phyloP scores from a whole-genome alignment of 1,140 invertebrate species.

The Solen grandis region DNA sequence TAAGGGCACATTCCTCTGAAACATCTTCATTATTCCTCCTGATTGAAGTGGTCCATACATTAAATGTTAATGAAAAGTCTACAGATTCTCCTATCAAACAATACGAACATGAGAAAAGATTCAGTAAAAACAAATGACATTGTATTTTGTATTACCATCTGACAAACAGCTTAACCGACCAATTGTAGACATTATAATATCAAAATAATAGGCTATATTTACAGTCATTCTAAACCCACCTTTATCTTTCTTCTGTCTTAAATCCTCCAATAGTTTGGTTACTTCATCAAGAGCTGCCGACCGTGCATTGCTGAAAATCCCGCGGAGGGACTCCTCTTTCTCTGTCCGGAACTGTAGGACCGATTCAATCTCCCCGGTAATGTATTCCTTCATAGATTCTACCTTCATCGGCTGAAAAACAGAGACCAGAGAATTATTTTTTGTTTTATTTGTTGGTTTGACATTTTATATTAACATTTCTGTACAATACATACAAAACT shows the following conservation, averaged over 20 bases:
- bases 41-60: too few relatives aligned
- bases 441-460: background rate
- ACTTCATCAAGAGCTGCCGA: conserved; percentile 92
- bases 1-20: too few relatives aligned
- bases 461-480: background rate
- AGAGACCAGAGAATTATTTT: background rate
- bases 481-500: too few relatives aligned
- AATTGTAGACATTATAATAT: too few relatives aligned
- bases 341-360: conserved; percentile 84
- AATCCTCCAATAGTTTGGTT: conserved; percentile 92
- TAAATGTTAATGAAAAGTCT: too few relatives aligned
- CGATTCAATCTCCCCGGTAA: conserved; percentile 31
- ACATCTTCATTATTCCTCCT: too few relatives aligned
- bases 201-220: too few relatives aligned
- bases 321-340: conserved; percentile 94
- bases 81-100: too few relatives aligned
- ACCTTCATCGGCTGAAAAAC: conserved; percentile 89
- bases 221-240: conserved; percentile 75
- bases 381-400: conserved; percentile 6
- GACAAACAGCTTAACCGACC: too few relatives aligned
- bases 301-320: conserved; percentile 93
- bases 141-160: too few relatives aligned
- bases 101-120: background rate
- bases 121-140: too few relatives aligned
- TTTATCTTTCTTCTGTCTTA: conserved; percentile 93